Evolutionary conservation across 1,140 invertebrate genomes (phyloP), one percentile per base, ranked within the genome.

Genomic region (Brachionus rubens): DNA sequence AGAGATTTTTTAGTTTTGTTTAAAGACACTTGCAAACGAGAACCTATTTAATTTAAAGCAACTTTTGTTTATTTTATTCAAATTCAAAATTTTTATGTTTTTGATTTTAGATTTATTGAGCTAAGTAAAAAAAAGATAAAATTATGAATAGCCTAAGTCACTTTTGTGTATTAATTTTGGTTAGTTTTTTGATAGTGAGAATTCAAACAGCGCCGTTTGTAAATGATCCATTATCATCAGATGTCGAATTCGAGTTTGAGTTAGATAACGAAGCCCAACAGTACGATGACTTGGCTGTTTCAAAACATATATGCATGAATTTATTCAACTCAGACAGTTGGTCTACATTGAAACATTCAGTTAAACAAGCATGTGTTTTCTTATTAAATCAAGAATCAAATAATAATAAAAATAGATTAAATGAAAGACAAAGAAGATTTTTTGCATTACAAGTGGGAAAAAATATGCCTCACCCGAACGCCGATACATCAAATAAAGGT

Each of bases 401-500:
- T n/a, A n/a, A n/a, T n/a, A n/a, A 62, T n/a, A 36, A 28, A 6
- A 30, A 48, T 4, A 70, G 24, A 9, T 10, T 21, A 24, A 14
- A 19, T 14, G 30, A 50, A 12, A 48, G 16, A 72, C 16, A 36
- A 50, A 48, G 68, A 50, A 33, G 68, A 19, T 72, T 72, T 19
- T 72, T 72, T 72, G 68, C 46, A 16, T 54, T 72, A 12, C 46
- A 72, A 72, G 50, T 72, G 10, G 68, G 46, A 14, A 72, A 72
- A 30, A 72, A 48, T 50, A 19, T 40, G 3, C 68, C 68, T 0
- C 30, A 50, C 41, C 36, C 46, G 16, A 72, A 54, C 26, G 24
- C 21, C 9, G 46, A 72, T 48, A 50, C 26, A 14, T 50, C 43
- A 14, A 50, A 19, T 24, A 72, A 72, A 50, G 68, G 68, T 12